Base-by-base conservation (phyloP, 2,888 invertebrate genomes). In the Parnassius orleans region DNA sequence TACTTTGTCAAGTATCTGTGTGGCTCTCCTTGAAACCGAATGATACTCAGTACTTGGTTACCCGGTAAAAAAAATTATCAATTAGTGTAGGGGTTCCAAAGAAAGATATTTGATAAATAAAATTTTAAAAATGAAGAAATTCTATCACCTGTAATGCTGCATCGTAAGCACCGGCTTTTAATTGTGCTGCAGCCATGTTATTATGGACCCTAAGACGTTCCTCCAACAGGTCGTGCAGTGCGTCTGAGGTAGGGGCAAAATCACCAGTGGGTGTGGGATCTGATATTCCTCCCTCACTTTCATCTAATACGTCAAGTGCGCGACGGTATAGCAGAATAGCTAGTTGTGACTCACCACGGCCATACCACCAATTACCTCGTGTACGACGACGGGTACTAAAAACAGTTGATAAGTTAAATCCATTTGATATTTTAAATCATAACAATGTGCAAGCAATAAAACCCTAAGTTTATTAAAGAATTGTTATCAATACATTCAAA, bases 321-420 rank as follows among this genome's bases (percentile, higher is more conserved):
- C 96, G 94, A 72, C 96, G 93, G 83, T 98, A 98, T 72, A 97
- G 94, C 75, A 97, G 96, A 62, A 98, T 95, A 1, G 98, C 97
- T 24, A 95, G 92, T 44, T 94, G 94, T 60, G 95, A 94, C 76
- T 98, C 98, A 33, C 95, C 94, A 55, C 98, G 94, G 24, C 94
- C 93, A 80, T 97, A 98, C 95, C 97, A 97, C 93, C 96, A 97
- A 84, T 98, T 98, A 9, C 98, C 98, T 61, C 97, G 93, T 73
- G 96, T 95, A 65, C 97, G 94, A 79, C 91, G 88, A 9, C 91
- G 86, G 1, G 77, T 74, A 0, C 90, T 91, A 61, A 42, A 53
- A 54, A 60, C 12, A 44, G 3, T 53, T 11, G 46, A 46, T 46
- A 46, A 12, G 10, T 33, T 33, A 24, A 24, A 24, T 24, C 24